A percentile compares a stretch with the other conserved stretches of the same genome.
These are phyloP conservation scores for Synergus laeviventris DNA, from an alignment of 2,888 invertebrate species.

Conservation along the genomic window DNA sequence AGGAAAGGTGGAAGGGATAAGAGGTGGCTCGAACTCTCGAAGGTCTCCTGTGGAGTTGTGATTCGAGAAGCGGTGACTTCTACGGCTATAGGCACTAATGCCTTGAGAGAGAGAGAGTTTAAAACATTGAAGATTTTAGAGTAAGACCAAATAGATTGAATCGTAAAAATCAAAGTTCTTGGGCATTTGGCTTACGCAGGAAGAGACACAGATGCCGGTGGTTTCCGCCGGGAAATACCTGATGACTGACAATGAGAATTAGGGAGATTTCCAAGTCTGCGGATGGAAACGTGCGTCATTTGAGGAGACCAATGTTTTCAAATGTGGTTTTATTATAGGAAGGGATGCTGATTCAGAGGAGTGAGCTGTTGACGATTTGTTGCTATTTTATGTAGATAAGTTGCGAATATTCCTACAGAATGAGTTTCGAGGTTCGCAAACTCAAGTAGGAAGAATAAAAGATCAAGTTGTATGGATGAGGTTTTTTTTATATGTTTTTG, in stretches of 20 bases:
- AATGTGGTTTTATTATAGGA: background rate
- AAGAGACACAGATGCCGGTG: background rate
- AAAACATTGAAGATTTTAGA: background rate
- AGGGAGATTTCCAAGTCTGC: background rate
- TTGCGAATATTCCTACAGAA: too few species aligned
- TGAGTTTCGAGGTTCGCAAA: too few species aligned
- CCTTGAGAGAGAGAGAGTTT: background rate
- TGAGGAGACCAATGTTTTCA: background rate
- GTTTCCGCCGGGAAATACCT: constrained; percentile 10
- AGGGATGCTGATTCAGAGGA: background rate
- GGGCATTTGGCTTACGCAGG: background rate
- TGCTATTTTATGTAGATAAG: too few species aligned
- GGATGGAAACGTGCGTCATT: background rate
- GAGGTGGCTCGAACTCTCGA: background rate
- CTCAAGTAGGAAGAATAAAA: too few species aligned
- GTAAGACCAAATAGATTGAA: background rate
- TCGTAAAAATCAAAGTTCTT: background rate
- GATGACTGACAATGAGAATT: background rate
- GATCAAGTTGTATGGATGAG: too few species aligned
- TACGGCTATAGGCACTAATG: background rate
- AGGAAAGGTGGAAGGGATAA: background rate
- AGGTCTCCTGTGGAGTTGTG: background rate
- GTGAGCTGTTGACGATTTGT: background rate
- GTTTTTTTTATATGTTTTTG: too few species aligned
- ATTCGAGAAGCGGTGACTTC: background rate